A percentile compares a stretch with the other conserved stretches of the same genome.
Evolutionary conservation across 1,140 invertebrate species (phyloP).

Genomic region (Sitobion miscanthi): DNA sequence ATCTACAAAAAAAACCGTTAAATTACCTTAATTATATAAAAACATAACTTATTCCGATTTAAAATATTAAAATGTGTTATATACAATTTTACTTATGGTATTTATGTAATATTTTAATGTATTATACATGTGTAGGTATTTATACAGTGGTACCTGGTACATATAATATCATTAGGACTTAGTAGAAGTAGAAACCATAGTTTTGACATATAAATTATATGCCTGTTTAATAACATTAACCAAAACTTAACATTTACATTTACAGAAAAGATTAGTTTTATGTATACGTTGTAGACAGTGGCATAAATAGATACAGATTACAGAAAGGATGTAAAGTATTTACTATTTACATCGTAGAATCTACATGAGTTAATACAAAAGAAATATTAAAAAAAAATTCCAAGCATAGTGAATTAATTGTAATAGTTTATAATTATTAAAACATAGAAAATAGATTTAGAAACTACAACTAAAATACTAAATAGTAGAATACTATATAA

Average conservation of each 20-base stretch:
- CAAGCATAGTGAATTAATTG: neutral
- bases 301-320: neutral
- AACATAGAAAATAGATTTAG: neutral
- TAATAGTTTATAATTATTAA: neutral
- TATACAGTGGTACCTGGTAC: neutral
- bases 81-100: neutral
- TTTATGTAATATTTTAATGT: neutral
- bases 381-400: neutral
- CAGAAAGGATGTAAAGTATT: neutral
- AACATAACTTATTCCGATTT: neutral
- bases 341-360: neutral
- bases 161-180: conserved; percentile 19
- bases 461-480: neutral
- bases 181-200: neutral
- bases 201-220: conserved; percentile 24
- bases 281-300: neutral
- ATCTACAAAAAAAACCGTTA: neutral
- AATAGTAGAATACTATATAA: neutral
- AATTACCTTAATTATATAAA: neutral
- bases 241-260: conserved; percentile 20
- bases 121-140: neutral
- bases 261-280: conserved; percentile 19
- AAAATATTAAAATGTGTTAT: neutral
- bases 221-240: neutral
- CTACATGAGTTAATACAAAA: neutral